Evolutionary conservation across 1,140 invertebrate species (phyloP).

Genomic region (Mya arenaria): DNA sequence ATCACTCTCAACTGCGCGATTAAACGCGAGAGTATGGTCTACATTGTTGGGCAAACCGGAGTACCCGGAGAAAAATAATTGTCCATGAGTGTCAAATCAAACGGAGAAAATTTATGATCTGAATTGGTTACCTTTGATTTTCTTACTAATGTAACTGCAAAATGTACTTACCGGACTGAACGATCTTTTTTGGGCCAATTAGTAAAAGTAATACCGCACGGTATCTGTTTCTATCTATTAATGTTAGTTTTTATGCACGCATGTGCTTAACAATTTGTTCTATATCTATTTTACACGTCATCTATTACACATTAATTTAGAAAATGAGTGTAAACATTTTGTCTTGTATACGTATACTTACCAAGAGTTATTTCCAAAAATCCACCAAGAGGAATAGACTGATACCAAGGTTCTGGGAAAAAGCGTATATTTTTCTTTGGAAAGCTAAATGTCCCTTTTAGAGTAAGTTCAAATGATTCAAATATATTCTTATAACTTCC

Average conservation of each 20-base stretch:
- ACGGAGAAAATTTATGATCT: too few relatives aligned
- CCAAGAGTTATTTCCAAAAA: constrained; percentile 52
- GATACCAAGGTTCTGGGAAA: constrained; percentile 21
- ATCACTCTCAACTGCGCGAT: too few relatives aligned
- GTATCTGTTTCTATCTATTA: background rate
- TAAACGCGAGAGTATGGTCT: too few relatives aligned
- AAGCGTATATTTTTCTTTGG: constrained; percentile 50
- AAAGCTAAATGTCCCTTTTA: constrained; percentile 63
- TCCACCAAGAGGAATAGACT: constrained; percentile 53
- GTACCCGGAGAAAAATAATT: too few relatives aligned
- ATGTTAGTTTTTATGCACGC: background rate
- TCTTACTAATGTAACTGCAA: too few relatives aligned
- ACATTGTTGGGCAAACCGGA: too few relatives aligned
- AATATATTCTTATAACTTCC: constrained; percentile 56
- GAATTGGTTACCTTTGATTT: too few relatives aligned
- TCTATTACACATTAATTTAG: background rate
- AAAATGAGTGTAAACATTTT: background rate
- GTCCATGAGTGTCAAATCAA: too few relatives aligned
- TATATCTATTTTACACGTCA: background rate
- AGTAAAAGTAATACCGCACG: background rate
- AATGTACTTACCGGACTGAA: too few relatives aligned
- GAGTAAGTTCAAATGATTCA: constrained; percentile 61
- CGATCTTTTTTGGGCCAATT: background rate
- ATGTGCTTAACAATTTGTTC: background rate
- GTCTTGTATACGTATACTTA: constrained; percentile 25